Conservation (phyloP, 2,113 vertebrate species). For the Proteles cristata region DNA sequence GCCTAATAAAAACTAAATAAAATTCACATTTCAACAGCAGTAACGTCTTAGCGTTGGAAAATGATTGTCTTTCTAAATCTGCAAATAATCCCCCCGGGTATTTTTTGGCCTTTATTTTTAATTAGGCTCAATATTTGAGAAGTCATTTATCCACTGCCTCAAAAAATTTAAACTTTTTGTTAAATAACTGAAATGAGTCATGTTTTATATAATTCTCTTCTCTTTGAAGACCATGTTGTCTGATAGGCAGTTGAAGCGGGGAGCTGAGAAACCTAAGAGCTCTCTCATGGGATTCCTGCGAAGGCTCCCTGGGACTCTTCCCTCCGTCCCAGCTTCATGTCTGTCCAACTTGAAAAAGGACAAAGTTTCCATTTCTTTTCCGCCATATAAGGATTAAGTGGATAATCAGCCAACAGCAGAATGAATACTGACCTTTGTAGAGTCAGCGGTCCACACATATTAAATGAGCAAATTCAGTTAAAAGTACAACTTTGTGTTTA, state of each 20-base stretch:
- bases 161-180: not conserved
- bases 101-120: conserved; percentile 41
- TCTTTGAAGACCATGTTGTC: not conserved
- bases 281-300: fast-evolving
- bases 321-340: not conserved
- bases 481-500: not conserved
- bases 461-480: conserved; percentile 8
- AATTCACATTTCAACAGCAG: conserved; percentile 24
- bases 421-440: not conserved
- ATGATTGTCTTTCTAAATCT: not conserved
- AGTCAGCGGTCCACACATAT: not conserved
- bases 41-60: not conserved
- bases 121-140: conserved; percentile 45
- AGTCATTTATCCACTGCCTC: not conserved
- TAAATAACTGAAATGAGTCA: not conserved
- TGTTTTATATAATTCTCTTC: not conserved
- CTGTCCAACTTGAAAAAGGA: not conserved
- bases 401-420: not conserved
- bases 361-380: not conserved
- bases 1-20: conserved; percentile 35
- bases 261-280: fast-evolving
- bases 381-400: not conserved
- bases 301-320: not conserved
- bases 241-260: fast-evolving
- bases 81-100: conserved; percentile 21